Evolutionary conservation across 2,888 invertebrate species (phyloP).

Genomic region (Eretmocerus hayati): DNA sequence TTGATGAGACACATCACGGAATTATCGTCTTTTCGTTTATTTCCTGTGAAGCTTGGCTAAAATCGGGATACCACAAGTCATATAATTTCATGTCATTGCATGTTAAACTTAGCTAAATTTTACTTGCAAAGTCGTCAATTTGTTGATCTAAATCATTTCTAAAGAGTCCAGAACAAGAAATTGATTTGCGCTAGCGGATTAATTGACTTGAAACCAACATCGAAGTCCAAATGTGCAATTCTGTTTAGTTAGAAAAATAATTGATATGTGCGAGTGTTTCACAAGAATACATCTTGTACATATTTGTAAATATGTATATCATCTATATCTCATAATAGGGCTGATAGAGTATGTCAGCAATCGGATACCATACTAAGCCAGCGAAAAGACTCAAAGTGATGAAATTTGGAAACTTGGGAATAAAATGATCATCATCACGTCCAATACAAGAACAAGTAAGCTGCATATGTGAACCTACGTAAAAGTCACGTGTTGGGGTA

Average conservation of each 20-base stretch:
- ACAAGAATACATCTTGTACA: slow-evolving; percentile 36
- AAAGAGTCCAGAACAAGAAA: no score
- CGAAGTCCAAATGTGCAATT: slow-evolving; percentile 46
- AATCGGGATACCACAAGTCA: no score
- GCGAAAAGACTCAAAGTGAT: slow-evolving; percentile 12
- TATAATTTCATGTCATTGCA: no score
- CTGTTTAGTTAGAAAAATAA: slow-evolving; percentile 30
- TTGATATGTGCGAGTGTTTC: slow-evolving; percentile 34
- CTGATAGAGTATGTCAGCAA: slow-evolving; percentile 35
- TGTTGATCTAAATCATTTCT: no score
- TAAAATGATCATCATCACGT: slow-evolving; percentile 41
- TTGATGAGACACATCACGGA: no score
- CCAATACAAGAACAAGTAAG: slow-evolving; percentile 41
- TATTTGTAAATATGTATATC: slow-evolving; percentile 47
- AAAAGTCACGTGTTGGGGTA: slow-evolving; percentile 47
- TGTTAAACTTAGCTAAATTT: no score
- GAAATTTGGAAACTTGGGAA: slow-evolving; percentile 30
- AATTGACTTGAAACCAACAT: slow-evolving; percentile 43
- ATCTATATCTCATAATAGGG: slow-evolving; percentile 45
- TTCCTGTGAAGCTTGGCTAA: no score
- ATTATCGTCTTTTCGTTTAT: no score
- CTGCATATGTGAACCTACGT: slow-evolving; percentile 47
- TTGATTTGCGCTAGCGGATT: slow-evolving; percentile 12
- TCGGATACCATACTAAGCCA: slow-evolving; percentile 31
- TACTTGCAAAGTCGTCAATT: no score